Conservation (phyloP, 2,113 vertebrate genomes). For the Ptilorrhoa leucosticta region DNA sequence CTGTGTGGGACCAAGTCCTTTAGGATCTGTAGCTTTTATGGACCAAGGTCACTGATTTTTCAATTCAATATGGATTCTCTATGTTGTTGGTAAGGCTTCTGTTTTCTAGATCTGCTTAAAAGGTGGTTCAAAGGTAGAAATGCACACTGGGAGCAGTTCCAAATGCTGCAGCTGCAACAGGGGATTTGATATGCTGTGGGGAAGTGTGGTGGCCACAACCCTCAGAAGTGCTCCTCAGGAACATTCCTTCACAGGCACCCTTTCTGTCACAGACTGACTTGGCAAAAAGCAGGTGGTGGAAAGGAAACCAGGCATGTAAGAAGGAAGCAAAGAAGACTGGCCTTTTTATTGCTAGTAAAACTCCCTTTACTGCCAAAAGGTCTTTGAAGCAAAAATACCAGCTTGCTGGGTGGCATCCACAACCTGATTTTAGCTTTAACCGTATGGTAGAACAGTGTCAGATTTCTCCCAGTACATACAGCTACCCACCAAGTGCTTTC, state of each 20-base stretch:
- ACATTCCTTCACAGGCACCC: not conserved
- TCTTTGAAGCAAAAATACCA: constrained; percentile 55
- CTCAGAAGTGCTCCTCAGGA: not conserved
- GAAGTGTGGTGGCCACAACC: not conserved
- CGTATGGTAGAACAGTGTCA: constrained; percentile 34
- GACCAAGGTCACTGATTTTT: not conserved
- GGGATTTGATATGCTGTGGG: rapidly evolving
- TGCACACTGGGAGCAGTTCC: rapidly evolving
- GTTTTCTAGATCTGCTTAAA: not conserved
- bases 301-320: not conserved
- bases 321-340: not conserved
- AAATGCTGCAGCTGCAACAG: not conserved
- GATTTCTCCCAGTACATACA: not conserved
- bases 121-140: not conserved
- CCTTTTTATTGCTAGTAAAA: constrained; percentile 37
- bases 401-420: constrained; percentile 45
- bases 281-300: not conserved
- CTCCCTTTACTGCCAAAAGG: constrained; percentile 28
- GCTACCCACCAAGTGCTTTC: constrained; percentile 17
- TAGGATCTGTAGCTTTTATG: not conserved
- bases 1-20: not conserved
- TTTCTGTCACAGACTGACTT: not conserved
- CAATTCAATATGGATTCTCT: not conserved
- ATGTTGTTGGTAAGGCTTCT: not conserved
- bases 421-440: constrained; percentile 50